Evolutionary conservation across 2,797 vertebrate genomes (phyloP), one percentile per base, ranked within the genome.

Genomic region (Allobates femoralis): DNA sequence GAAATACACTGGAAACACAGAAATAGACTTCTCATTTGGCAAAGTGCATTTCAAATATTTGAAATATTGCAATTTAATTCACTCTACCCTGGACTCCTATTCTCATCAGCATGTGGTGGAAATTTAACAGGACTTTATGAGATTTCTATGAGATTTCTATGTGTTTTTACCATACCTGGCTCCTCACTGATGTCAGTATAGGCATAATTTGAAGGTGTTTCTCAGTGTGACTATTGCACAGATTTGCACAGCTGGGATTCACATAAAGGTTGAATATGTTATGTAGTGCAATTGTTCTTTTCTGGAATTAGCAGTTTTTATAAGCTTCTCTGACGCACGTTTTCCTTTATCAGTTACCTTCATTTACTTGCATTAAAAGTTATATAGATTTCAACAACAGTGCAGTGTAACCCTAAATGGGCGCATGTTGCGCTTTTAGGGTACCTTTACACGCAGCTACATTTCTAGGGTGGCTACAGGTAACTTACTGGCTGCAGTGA

Each of bases 151-250:
- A 46, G 41, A n/a, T n/a, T n/a, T n/a, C 28, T 11, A 23, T 21
- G 75, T 32, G 14, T 56, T 77, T 78, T 78, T 78, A 58, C 55
- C 41, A 21, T 62, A 79, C 32, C 77, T 79, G 53, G 55, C 53
- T 34, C 50, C 53, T 34, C 14, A 26, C 26, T 26, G 55, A 60
- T 60, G 30, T 41, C 55, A 37, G 37, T 79, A 60, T 37, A 58
- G 60, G 55, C 21, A 60, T 78, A 78, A 78, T 78, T 37, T 79
- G 8, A 79, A 79, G 23, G 60, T 78, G 37, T 37, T 60, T 79
- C 32, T 60, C 55, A 79, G 15, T 60, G 77, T 41, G 77, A 21
- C 55, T 58, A 78, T 58, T 37, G 76, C 32, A 37, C 30, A 78
- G 76, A 58, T 78, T 60, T 60, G 53, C 76, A 60, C 76, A 78